phyloP scores from a whole-genome alignment of 2,888 invertebrate genomes.

The Drosophila buzzatii region DNA sequence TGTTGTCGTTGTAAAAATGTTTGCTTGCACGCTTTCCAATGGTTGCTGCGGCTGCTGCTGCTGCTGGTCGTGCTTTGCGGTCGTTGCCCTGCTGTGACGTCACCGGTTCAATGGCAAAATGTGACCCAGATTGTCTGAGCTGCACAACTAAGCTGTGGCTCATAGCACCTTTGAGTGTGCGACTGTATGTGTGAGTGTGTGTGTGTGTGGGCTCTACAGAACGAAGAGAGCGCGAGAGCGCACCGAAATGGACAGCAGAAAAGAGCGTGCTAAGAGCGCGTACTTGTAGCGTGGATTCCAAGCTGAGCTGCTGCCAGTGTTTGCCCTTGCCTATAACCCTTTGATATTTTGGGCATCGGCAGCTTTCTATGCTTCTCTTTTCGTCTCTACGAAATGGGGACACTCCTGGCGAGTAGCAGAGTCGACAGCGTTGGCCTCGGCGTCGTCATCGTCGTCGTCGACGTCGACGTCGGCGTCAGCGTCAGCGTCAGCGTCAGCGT shows the following conservation, averaged over 20 bases:
- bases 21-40: constrained; percentile 81
- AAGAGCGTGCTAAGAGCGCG: constrained; percentile 38
- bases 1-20: constrained; percentile 79
- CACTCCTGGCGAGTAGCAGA: constrained; percentile 39
- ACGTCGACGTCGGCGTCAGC: constrained; percentile 8
- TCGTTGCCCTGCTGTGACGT: constrained; percentile 85
- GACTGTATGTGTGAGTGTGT: constrained; percentile 17
- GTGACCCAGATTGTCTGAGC: constrained; percentile 86
- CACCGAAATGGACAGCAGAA: constrained; percentile 7
- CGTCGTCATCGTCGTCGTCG: neutral
- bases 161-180: constrained; percentile 48
- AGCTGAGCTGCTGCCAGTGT: constrained; percentile 41
- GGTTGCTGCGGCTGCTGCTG: constrained; percentile 61
- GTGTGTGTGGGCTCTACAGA: constrained; percentile 59
- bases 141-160: constrained; percentile 77
- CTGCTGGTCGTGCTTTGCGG: constrained; percentile 81
- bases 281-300: constrained; percentile 33
- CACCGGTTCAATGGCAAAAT: constrained; percentile 86
- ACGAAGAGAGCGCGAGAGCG: constrained; percentile 55
- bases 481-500: constrained; percentile 30
- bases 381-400: constrained; percentile 62
- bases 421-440: constrained; percentile 1
- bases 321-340: constrained; percentile 71
- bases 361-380: constrained; percentile 28
- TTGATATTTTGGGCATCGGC: constrained; percentile 41